Percentiles rank a stretch among this genome's conserved stretches.
Conservation (phyloP, 2,888 invertebrate species). For the Ptychoptera albimana region DNA sequence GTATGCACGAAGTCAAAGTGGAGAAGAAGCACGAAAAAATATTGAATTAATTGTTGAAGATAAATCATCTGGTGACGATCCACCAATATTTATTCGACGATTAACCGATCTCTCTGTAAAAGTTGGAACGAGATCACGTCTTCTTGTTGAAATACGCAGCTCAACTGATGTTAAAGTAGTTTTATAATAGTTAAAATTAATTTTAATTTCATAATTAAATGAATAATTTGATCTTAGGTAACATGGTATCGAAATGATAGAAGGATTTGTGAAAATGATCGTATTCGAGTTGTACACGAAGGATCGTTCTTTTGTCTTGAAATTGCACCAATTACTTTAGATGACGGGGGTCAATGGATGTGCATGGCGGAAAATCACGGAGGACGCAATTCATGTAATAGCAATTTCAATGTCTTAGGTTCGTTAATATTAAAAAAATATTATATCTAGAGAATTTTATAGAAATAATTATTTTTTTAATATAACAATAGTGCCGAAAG, state of each 20-base stretch:
- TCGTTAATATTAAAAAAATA: slow-evolving; percentile 17
- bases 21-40: slow-evolving; percentile 34
- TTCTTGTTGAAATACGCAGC: slow-evolving; percentile 71
- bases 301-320: slow-evolving; percentile 78
- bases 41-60: slow-evolving; percentile 41
- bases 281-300: slow-evolving; percentile 61
- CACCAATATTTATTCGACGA: slow-evolving; percentile 68
- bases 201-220: background rate
- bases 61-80: slow-evolving; percentile 46
- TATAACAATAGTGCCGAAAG: slow-evolving; percentile 53
- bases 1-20: slow-evolving; percentile 42
- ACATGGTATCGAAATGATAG: slow-evolving; percentile 78
- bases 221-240: too few relatives aligned
- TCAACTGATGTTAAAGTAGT: slow-evolving; percentile 61
- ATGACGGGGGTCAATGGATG: slow-evolving; percentile 75
- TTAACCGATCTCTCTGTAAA: slow-evolving; percentile 77
- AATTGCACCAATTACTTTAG: slow-evolving; percentile 62
- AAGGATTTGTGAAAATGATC: slow-evolving; percentile 53
- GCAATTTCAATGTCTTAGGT: slow-evolving; percentile 50
- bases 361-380: slow-evolving; percentile 63
- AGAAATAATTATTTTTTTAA: slow-evolving; percentile 3
- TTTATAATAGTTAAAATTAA: background rate
- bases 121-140: slow-evolving; percentile 73
- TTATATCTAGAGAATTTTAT: slow-evolving; percentile 30
- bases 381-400: slow-evolving; percentile 60